These are phyloP conservation scores for Pseudococcus jackbeardsleyi DNA, from an alignment of 2,888 invertebrate genomes.

Conservation along the genomic window DNA sequence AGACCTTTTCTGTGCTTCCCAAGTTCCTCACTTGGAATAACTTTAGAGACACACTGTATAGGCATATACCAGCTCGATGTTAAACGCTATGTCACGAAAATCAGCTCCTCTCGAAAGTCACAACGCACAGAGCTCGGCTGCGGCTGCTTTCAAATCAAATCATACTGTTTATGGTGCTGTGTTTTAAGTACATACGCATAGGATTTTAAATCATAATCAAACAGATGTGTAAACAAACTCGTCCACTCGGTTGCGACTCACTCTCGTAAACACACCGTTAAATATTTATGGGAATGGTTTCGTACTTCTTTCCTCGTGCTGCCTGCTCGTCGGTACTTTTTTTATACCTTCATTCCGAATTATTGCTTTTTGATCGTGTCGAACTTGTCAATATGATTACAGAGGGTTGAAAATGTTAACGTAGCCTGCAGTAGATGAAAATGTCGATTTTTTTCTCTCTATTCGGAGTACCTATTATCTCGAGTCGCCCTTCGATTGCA, in stretches of 20 bases:
- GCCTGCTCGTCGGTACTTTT: not conserved
- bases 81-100: constrained; percentile 1
- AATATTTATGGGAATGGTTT: not conserved
- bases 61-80: not conserved
- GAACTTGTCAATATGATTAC: not conserved
- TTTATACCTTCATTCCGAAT: not conserved
- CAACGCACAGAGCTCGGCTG: not conserved
- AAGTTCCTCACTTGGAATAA: not conserved
- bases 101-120: not conserved
- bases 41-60: not conserved
- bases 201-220: constrained; percentile 12
- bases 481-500: not conserved
- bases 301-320: not conserved
- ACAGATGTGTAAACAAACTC: constrained; percentile 44
- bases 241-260: not conserved
- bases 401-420: not conserved
- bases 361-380: constrained; percentile 17
- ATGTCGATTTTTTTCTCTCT: not conserved
- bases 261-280: constrained; percentile 9
- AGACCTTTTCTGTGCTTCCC: too few relatives aligned
- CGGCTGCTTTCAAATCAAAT: not conserved
- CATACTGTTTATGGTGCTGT: not conserved
- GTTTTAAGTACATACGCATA: not conserved
- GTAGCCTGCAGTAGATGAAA: not conserved
- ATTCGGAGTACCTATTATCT: not conserved